Base-by-base conservation (phyloP, 2,797 vertebrate genomes). In the Epinephelus malabaricus region DNA sequence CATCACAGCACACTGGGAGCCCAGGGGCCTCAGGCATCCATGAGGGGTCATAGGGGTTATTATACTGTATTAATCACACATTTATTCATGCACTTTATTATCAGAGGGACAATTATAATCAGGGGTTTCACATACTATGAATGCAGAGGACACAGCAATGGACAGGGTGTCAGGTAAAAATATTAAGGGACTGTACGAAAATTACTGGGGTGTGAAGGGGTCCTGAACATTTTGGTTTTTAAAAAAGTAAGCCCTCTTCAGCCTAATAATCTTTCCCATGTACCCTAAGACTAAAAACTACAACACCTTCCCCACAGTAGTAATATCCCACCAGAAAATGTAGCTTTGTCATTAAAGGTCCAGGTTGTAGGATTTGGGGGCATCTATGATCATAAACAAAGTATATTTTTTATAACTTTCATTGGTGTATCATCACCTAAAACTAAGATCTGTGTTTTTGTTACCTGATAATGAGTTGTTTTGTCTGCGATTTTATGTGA, bases 1-100 rank as follows among this genome's bases (percentile, higher is more conserved):
- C 34, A 43, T 43, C 40, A 43, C 40, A 10, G 40, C 40, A 10
- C 40, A 43, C 40, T 34, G 30, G 30, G 45, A 2, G 45, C 14
- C 3, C 46, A 45, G 51, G n/a, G 61, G 59, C 63, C 18, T 27
- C 50, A 2, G 50, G 63, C 2, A 5, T 1, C 58, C 49, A 4
- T n/a, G 56, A 45, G 19, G 46, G 53, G 70, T 71, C 59, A 71
- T 0, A 17, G 64, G 64, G 75, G 86, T 79, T 73, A 65, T 23
- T 7, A 19, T 14, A 46, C 23, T 3, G 14, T 10, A 14, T 11
- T 8, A 2, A 30, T 25, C 19, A 47, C 2, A 49, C 14, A n/a
- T 51, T 43, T 12, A 51, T 25, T 54, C 3, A 5, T 47, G 55
- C 27, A 25, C 19, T 10, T 3, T 5, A 69, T 17, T 14, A 50